Base-by-base conservation (phyloP, 2,797 vertebrate genomes). In the Pipistrellus pygmaeus region DNA sequence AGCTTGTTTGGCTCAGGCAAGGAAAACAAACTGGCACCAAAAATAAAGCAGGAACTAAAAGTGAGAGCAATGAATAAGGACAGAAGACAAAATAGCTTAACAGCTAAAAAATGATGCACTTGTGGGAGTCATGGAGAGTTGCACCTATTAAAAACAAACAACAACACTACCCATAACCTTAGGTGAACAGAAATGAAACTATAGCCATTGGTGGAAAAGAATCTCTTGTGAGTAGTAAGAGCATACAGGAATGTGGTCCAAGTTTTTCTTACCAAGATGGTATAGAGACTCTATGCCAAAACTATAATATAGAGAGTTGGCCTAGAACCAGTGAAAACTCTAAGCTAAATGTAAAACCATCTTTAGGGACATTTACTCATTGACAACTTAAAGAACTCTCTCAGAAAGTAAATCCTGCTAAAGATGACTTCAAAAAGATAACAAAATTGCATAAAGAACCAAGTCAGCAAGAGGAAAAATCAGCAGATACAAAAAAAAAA, bases 41-140 rank as follows among this genome's bases (percentile, higher is more conserved):
- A 73, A 95, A 88, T 95, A 92, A 78, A 84, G 78, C 13, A 62
- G 35, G 60, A 95, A 75, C 69, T 90, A 78, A 80, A 75, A 88
- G 12, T 88, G 62, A 95, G 68, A 85, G n/a, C 62, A 85, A 72
- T 78, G 46, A 89, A 90, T 71, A 95, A 84, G 32, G 89, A 91
- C 46, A 91, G 85, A 94, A 81, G 85, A 60, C 75, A 86, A 51
- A 94, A 62, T 11, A 80, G 71, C 66, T 73, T n/a, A 86, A 35
- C 35, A 84, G 35, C 32, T 83, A 84, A 73, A 89, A 90, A 82
- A 9, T 44, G 60, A 75, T 27, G 57, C 35, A 62, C 25, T 1
- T 80, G 44, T 46, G 18, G 44, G 53, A 72, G 72, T 44, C 77
- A 78, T 11, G 35, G 86, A 85, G 21, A 53, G 44, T 18, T 55